Percentiles rank a stretch among this genome's conserved stretches.
These are phyloP conservation scores for Pluvianellus socialis DNA, from an alignment of 2,113 vertebrate species.

Conservation along the genomic window DNA sequence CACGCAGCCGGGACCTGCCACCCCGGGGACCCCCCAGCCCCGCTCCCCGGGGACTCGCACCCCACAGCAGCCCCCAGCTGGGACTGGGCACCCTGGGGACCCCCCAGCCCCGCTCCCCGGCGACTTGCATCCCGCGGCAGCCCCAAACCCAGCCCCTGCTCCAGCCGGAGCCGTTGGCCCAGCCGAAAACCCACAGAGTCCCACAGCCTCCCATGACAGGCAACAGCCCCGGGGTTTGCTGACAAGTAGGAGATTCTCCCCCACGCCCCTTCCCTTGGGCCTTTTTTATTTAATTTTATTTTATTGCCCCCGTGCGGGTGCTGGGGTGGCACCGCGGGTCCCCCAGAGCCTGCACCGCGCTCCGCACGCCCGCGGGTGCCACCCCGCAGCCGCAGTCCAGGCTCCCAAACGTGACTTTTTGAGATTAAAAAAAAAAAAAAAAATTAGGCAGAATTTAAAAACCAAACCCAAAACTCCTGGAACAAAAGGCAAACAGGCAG, in stretches of 20 bases:
- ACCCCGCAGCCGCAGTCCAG: accelerated
- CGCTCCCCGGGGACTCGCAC: too few species aligned
- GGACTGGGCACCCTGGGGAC: background rate
- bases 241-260: accelerated
- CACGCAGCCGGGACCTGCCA: background rate
- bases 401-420: accelerated
- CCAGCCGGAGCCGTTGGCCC: too few species aligned
- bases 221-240: background rate
- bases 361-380: background rate
- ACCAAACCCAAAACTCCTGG: accelerated
- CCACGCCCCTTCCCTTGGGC: accelerated
- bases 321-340: accelerated
- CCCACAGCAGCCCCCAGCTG: too few species aligned
- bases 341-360: background rate
- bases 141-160: background rate
- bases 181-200: accelerated
- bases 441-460: background rate
- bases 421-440: too few species aligned
- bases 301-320: accelerated
- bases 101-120: accelerated
- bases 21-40: too few species aligned
- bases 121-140: background rate
- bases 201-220: accelerated
- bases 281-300: accelerated
- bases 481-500: background rate